Evolutionary conservation across 1,140 invertebrate genomes (phyloP).

Genomic region (Rhyacophila brunnea): DNA sequence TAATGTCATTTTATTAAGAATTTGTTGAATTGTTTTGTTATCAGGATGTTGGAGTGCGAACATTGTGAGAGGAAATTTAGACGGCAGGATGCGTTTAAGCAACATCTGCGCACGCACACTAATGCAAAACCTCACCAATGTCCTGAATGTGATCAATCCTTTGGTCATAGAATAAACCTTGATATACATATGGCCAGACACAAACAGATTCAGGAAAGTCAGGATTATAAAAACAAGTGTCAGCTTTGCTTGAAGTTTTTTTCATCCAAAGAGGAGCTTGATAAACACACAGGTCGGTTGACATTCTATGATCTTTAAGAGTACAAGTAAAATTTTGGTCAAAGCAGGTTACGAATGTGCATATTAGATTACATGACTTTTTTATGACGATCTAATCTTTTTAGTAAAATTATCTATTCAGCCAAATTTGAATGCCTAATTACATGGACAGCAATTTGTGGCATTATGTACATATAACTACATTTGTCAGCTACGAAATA

Average conservation of each 20-base stretch:
- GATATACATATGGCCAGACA: conserved; percentile 17
- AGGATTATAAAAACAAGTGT: conserved; percentile 1
- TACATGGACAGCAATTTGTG: too few species aligned
- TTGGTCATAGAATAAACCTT: conserved; percentile 13
- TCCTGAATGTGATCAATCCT: conserved; percentile 5
- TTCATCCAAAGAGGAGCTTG: conserved; percentile 5
- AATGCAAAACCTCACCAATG: conserved; percentile 9
- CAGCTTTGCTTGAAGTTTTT: conserved; percentile 8
- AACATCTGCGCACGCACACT: conserved; percentile 6
- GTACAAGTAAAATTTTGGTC: too few species aligned
- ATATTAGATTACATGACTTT: too few species aligned
- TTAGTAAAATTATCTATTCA: too few species aligned
- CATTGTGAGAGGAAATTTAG: conserved; percentile 14
- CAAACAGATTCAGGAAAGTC: not conserved
- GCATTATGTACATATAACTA: too few species aligned
- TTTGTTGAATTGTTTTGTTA: too few species aligned
- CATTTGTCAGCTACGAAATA: too few species aligned
- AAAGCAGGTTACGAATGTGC: too few species aligned
- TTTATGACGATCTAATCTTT: too few species aligned
- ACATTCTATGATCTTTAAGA: too few species aligned
- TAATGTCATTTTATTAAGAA: too few species aligned
- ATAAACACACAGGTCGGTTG: conserved; percentile 6
- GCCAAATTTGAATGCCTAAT: too few species aligned
- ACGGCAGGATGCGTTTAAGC: conserved; percentile 14
- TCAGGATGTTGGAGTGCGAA: conserved; percentile 7